Base-by-base conservation (phyloP, 2,888 invertebrate genomes). In the Polydrusus tereticollis region DNA sequence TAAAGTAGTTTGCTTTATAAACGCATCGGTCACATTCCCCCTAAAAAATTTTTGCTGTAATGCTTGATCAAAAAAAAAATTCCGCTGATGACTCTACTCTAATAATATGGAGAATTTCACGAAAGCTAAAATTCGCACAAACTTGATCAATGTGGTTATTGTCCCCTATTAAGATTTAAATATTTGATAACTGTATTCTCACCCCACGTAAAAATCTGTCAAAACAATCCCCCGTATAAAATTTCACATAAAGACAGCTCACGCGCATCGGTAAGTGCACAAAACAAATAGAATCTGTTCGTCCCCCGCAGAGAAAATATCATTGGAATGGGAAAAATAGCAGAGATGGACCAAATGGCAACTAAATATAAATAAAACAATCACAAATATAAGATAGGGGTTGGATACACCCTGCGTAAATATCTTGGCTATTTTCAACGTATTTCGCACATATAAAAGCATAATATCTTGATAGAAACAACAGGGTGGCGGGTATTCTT, bases 251-350 rank as follows among this genome's bases (percentile, higher is more conserved):
- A 52, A 68, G 23, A 68, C 60, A 68, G 55, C 55, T 55, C 55
- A 63, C 52, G 55, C 50, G 62, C 55, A 55, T 63, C 55, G 45
- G 57, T 58, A 66, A 60, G 71, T 66, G 60, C 60, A 59, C 62
- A 77, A 77, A 77, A 78, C 77, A 79, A 78, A 78, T 77, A 77
- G 47, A 66, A 59, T 77, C 47, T 71, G 73, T n/a, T n/a, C 71
- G 65, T 68, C 77, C 75, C 75, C 73, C 75, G 66, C 72, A 67
- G 75, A 71, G 72, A 78, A 77, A 77, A 78, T 78, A 77, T 74
- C 75, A 75, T 77, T 79, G 80, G 78, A 77, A 80, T 82, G 82
- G 81, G 82, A 82, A 81, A 77, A 67, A 67, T 69, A 58, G 58
- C 65, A 72, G 57, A 64, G 66, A 75, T 60, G 43, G 71, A 73